Base-by-base conservation (phyloP, 2,797 vertebrate genomes). In the Syngnathus rostellatus region DNA sequence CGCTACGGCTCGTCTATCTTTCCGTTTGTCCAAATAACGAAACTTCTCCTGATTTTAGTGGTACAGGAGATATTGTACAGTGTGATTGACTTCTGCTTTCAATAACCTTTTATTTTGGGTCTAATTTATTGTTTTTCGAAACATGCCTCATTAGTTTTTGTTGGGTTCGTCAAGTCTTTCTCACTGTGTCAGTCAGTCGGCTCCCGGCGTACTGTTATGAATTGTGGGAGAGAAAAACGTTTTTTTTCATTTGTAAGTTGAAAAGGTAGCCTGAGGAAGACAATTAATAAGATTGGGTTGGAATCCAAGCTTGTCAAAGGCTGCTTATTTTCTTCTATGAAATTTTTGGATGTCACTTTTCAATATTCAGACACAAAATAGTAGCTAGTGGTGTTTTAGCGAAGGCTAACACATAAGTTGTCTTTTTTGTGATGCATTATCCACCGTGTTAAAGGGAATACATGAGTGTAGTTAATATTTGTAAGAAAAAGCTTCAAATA, bases 1-100 rank as follows among this genome's bases (percentile, higher is more conserved):
- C 55, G 31, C 7, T 7, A 58, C 31, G 7, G 25, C 31, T 58
- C 7, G 14, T 38, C 55, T 58, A 19, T 58, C 25, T 17, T 37
- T 37, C 14, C 55, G 7, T 58, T 17, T 38, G 55, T 38, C 55
- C 55, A 58, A 58, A 58, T 58, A 58, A 37, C 31, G 55, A 58
- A 38, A 31, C 31, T 17, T 38, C 55, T 38, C 55, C 16, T 38
- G 14, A 38, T 58, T 58, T 58, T 17, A 58, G 55, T 16, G 31
- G 37, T 58, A 17, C 14, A 57, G 17, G 54, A 37, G 54, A 57
- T 31, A 10, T 37, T 58, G 31, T 38, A 17, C 55, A 38, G 55
- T 8, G 17, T 57, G 25, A 31, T 37, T 31, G 53, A 25, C 53
- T 25, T 55, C 23, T 14, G 53, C 23, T 55, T 55, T 55, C 23